Conservation (phyloP, 2,888 invertebrate genomes). For the Stenodema calcarata region DNA sequence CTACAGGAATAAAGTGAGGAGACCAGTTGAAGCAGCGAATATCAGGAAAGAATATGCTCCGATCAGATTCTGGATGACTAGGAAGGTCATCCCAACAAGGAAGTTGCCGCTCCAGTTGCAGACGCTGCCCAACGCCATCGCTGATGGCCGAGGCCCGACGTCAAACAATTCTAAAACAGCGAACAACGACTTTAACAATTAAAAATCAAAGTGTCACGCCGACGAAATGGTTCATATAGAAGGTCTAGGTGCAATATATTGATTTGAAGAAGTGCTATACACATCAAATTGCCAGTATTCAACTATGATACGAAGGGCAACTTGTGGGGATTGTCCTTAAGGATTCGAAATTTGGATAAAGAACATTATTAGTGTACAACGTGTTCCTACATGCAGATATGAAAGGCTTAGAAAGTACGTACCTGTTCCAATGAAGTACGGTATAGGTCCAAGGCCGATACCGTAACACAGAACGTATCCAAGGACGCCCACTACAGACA, state of each 20-base stretch:
- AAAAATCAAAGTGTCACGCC: too few relatives aligned
- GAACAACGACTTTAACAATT: neutral
- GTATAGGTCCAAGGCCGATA: constrained; percentile 84
- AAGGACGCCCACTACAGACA: constrained; percentile 75
- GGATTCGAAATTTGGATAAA: too few relatives aligned
- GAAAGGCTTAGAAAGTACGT: neutral
- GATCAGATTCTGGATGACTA: constrained; percentile 68
- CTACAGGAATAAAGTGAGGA: constrained; percentile 69
- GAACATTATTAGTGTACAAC: too few relatives aligned
- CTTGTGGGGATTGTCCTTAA: too few relatives aligned
- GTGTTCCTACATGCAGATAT: too few relatives aligned
- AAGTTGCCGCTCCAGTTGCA: constrained; percentile 91
- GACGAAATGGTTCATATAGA: too few relatives aligned
- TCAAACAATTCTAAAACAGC: constrained; percentile 75
- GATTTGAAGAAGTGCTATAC: too few relatives aligned
- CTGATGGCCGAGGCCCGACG: constrained; percentile 81
- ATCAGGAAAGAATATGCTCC: constrained; percentile 79
- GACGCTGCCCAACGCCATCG: constrained; percentile 86
- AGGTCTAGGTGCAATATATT: too few relatives aligned
- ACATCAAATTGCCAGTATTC: too few relatives aligned
- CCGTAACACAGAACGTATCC: constrained; percentile 81
- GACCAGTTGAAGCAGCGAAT: constrained; percentile 68
- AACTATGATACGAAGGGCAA: too few relatives aligned
- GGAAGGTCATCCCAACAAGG: constrained; percentile 81
- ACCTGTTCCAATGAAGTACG: constrained; percentile 84